phyloP scores from a whole-genome alignment of 53 echinoderm and acorn worm genomes.

The Echinometra lucunter region DNA sequence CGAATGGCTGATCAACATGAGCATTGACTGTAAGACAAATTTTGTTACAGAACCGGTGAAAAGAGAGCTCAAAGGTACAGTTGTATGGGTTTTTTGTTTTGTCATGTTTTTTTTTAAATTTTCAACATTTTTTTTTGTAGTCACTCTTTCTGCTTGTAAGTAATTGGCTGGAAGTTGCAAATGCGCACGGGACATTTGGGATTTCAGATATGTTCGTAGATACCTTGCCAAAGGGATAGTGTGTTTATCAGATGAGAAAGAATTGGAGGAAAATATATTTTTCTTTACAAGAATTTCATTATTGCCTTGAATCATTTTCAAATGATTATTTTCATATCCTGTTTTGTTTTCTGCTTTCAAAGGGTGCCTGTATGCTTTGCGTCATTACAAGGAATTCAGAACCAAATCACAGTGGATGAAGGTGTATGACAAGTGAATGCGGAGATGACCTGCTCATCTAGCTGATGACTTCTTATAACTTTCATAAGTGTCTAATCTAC shows the following conservation, averaged over 20 bases:
- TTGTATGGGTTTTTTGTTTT: background rate
- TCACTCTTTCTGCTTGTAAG: too few species aligned
- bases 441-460: background rate
- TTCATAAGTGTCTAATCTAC: background rate
- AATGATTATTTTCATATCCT: background rate
- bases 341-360: background rate
- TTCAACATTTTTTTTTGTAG: too few species aligned
- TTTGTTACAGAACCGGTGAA: constrained; percentile 8
- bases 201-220: too few species aligned
- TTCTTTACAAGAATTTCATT: too few species aligned
- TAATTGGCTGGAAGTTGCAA: too few species aligned
- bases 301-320: background rate
- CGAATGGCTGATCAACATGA: constrained; percentile 53
- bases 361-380: constrained; percentile 58
- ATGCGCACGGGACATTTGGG: too few species aligned
- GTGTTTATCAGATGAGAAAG: too few species aligned
- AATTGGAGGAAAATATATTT: too few species aligned
- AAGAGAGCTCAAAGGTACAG: constrained; percentile 13
- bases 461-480: background rate
- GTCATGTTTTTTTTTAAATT: too few species aligned
- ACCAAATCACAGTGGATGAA: constrained; percentile 3
- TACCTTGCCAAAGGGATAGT: too few species aligned
- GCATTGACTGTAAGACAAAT: constrained; percentile 32
- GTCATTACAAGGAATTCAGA: constrained; percentile 27
- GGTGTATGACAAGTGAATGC: constrained; percentile 21